Evolutionary conservation across 1,140 invertebrate species (phyloP), one percentile per base, ranked within the genome.

Genomic region (Drosophila quadrilineata): DNA sequence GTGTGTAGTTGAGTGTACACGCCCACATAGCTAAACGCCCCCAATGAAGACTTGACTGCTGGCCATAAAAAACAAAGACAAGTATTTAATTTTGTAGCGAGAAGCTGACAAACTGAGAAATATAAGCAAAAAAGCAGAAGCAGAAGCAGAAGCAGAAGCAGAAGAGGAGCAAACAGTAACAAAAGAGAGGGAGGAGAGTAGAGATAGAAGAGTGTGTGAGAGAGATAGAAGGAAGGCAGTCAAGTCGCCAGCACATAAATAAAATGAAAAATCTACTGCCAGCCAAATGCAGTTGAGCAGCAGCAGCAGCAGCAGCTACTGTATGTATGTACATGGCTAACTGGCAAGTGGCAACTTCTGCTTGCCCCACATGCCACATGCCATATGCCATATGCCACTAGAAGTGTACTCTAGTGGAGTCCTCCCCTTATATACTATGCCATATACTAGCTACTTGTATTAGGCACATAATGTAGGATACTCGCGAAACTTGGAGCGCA

Each of bases 231-330:
- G n/a, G n/a, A n/a, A n/a, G n/a, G n/a, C n/a, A n/a, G n/a, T n/a
- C n/a, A n/a, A n/a, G n/a, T n/a, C n/a, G n/a, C n/a, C 46, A 82
- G 79, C 79, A 86, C 80, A 85, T 85, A 85, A 85, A 85, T 85
- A 85, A 79, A 85, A 85, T 85, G 79, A 85, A 85, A 85, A 85
- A 85, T 85, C 79, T 85, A 85, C 79, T 85, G 71, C 75, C 79
- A 72, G 57, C 79, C 70, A 85, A 85, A 85, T 85, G 79, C 80
- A 85, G 79, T 84, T 58, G 52, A 69, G 62, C 66, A 40, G 40
- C 46, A 58, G 40, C 45, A 56, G 35, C 57, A 24, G n/a, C n/a
- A n/a, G 67, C 53, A 58, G 26, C 43, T 31, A 50, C 75, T 73
- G 12, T 6, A 35, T 14, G n/a, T n/a, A 14, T 14, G 76, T 75